Evolutionary conservation across 2,113 vertebrate genomes (phyloP).

Genomic region (Phalacrocorax carbo): DNA sequence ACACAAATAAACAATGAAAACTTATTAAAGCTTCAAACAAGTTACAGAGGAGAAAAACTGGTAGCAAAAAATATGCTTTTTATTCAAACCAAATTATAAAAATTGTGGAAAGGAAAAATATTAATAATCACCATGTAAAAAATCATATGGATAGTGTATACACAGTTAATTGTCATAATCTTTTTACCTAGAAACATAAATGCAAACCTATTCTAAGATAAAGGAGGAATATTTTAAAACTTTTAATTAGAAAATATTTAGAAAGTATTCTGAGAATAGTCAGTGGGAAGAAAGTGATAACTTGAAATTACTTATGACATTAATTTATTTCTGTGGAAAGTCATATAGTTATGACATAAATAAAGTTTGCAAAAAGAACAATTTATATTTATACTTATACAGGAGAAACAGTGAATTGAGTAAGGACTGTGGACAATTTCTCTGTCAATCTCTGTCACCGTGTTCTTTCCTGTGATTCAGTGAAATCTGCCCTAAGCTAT

Average conservation of each 20-base stretch:
- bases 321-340: not conserved
- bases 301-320: not conserved
- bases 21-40: not conserved
- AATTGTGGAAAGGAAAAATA: not conserved
- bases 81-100: not conserved
- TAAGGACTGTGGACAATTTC: not conserved
- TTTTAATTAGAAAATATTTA: not conserved
- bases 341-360: not conserved
- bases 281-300: not conserved
- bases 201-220: not conserved
- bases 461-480: not conserved
- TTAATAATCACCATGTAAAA: not conserved
- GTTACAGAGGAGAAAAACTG: not conserved
- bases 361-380: not conserved
- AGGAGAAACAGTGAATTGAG: not conserved
- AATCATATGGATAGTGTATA: not conserved
- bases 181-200: not conserved
- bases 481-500: not conserved
- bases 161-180: not conserved
- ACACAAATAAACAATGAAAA: not conserved
- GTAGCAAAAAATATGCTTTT: rapidly evolving
- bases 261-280: not conserved
- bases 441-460: not conserved
- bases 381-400: not conserved
- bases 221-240: not conserved